These are phyloP conservation scores for Holacanthella duospinosa DNA, from an alignment of 2,888 invertebrate species.

Conservation along the genomic window DNA sequence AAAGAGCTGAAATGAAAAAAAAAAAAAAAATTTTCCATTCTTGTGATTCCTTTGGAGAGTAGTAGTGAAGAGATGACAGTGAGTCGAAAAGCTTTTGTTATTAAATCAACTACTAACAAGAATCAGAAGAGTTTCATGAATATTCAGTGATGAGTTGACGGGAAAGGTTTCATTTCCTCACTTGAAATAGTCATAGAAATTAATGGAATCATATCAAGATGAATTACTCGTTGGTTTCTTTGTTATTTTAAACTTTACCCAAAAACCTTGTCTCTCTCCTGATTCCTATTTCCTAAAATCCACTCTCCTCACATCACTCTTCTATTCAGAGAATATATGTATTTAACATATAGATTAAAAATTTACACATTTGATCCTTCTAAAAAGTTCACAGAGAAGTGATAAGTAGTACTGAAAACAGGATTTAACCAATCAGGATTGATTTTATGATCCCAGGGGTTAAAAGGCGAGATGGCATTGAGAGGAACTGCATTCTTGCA, in stretches of 20 bases:
- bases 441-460: no score
- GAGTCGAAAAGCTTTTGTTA: not conserved
- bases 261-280: no score
- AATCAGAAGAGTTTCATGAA: not conserved
- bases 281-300: no score
- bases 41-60: not conserved
- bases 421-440: no score
- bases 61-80: not conserved
- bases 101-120: not conserved
- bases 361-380: no score
- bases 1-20: not conserved
- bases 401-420: no score
- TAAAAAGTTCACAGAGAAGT: no score
- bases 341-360: no score
- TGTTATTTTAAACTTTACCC: not conserved
- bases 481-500: no score
- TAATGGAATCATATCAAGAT: conserved; percentile 3
- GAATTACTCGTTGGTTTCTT: conserved; percentile 1
- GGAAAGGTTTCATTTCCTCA: not conserved
- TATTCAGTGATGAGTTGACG: not conserved
- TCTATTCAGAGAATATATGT: no score
- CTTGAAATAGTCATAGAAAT: not conserved
- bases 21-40: not conserved
- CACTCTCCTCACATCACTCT: no score
- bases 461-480: no score